Percentiles rank a stretch among this genome's conserved stretches.
These are phyloP conservation scores for Xenopus petersii DNA, from an alignment of 2,797 vertebrate species.

Conservation along the genomic window DNA sequence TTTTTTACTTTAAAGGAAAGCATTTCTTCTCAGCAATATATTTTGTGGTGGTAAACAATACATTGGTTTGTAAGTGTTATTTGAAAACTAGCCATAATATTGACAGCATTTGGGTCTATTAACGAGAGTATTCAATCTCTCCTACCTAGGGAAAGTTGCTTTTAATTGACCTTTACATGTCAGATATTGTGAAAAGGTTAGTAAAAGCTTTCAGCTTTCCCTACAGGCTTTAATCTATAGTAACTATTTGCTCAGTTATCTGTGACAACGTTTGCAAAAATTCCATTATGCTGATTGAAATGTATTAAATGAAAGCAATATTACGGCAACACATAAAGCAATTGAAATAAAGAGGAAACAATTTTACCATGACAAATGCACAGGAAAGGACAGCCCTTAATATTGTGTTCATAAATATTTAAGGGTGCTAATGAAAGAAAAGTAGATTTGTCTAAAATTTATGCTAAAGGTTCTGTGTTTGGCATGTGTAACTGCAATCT, in stretches of 20 bases:
- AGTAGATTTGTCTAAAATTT: too few species aligned
- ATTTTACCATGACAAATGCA: not conserved
- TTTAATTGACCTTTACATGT: conserved; percentile 29
- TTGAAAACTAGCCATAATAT: conserved; percentile 15
- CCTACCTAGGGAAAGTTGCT: conserved; percentile 6
- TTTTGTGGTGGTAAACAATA: not conserved
- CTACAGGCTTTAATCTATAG: conserved; percentile 10
- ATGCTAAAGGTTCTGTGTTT: too few species aligned
- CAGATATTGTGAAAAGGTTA: conserved; percentile 24
- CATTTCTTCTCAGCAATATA: not conserved
- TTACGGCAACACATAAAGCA: not conserved
- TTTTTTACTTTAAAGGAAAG: too few species aligned
- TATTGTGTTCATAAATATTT: not conserved
- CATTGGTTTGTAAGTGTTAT: not conserved
- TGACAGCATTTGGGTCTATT: conserved; percentile 1
- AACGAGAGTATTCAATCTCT: conserved; percentile 10
- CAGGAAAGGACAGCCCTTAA: not conserved
- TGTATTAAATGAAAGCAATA: not conserved
- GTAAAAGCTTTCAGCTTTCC: conserved; percentile 11
- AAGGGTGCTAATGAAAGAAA: not conserved
- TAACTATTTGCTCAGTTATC: conserved; percentile 16
- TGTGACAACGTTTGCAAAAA: not conserved
- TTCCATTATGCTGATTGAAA: conserved; percentile 1
- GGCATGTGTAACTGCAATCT: too few species aligned
- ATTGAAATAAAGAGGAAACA: not conserved